phyloP scores from a whole-genome alignment of 2,797 vertebrate genomes.

The Spheniscus humboldti region DNA sequence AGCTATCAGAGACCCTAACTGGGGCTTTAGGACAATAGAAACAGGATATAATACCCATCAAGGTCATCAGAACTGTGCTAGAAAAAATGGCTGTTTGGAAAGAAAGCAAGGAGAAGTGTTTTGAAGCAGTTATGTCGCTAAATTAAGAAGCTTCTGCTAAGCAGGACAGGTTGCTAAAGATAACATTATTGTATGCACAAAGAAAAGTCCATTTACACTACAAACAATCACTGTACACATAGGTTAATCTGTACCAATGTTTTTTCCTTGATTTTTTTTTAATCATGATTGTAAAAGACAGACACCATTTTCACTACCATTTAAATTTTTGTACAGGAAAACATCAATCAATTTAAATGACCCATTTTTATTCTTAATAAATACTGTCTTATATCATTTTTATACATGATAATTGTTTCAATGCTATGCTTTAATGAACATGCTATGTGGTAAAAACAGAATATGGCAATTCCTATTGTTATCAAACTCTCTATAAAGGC shows the following conservation, averaged over 20 bases:
- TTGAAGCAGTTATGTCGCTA: slow-evolving; percentile 4
- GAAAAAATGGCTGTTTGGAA: neutral
- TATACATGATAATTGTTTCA: neutral
- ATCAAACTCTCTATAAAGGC: neutral
- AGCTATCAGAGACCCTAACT: neutral
- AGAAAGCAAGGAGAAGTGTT: neutral
- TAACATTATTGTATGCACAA: neutral
- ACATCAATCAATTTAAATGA: neutral
- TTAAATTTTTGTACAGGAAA: neutral
- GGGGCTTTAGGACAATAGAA: neutral
- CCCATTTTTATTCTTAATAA: neutral
- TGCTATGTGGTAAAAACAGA: neutral
- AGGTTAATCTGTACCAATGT: neutral
- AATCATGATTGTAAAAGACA: neutral
- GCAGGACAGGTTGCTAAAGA: neutral
- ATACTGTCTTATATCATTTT: neutral
- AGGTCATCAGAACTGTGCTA: neutral
- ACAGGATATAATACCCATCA: neutral
- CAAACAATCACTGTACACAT: neutral
- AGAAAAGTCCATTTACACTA: neutral
- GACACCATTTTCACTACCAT: neutral
- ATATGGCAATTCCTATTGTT: neutral
- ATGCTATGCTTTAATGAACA: neutral
- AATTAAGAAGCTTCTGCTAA: slow-evolving; percentile 29
- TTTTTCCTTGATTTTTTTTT: neutral